Percentiles rank a stretch among this genome's conserved stretches.
Evolutionary conservation across 2,888 invertebrate species (phyloP).

Genomic region (Drosophila paranaensis): DNA sequence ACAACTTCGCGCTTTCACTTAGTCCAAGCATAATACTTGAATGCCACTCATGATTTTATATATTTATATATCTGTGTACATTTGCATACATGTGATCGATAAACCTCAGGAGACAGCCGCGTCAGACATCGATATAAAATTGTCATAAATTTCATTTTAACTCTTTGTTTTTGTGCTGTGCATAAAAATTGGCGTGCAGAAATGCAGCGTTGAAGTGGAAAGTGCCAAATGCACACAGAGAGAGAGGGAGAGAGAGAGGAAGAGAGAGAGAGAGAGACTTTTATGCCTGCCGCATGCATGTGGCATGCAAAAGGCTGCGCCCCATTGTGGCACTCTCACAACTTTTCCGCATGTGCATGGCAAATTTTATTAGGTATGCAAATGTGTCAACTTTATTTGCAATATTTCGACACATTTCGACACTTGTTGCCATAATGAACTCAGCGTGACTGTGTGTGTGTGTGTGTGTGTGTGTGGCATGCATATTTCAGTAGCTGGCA

Average conservation of each 20-base stretch:
- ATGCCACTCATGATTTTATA: constrained; percentile 5
- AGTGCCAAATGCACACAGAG: constrained; percentile 63
- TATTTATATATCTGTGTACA: neutral
- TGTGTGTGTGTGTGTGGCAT: constrained; percentile 32
- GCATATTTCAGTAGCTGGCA: constrained; percentile 55
- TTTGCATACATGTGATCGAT: constrained; percentile 44
- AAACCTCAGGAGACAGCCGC: constrained; percentile 50
- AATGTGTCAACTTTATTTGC: constrained; percentile 84
- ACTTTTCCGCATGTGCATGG: constrained; percentile 64
- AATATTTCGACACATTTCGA: constrained; percentile 80
- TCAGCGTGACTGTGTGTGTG: constrained; percentile 32
- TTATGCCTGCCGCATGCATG: constrained; percentile 38
- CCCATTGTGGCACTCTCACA: constrained; percentile 51
- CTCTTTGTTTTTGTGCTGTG: constrained; percentile 24
- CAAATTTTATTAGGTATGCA: constrained; percentile 83
- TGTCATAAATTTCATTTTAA: constrained; percentile 79
- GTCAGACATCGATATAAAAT: constrained; percentile 77
- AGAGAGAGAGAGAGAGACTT: neutral
- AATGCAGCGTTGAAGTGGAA: constrained; percentile 63
- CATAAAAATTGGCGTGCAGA: constrained; percentile 63
- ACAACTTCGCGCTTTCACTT: neutral
- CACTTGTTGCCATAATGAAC: constrained; percentile 82
- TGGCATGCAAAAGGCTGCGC: constrained; percentile 30
- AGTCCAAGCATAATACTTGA: neutral
- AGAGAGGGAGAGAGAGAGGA: no score